Conservation (phyloP, 2,888 invertebrate species). For the Cantharis nigra region DNA sequence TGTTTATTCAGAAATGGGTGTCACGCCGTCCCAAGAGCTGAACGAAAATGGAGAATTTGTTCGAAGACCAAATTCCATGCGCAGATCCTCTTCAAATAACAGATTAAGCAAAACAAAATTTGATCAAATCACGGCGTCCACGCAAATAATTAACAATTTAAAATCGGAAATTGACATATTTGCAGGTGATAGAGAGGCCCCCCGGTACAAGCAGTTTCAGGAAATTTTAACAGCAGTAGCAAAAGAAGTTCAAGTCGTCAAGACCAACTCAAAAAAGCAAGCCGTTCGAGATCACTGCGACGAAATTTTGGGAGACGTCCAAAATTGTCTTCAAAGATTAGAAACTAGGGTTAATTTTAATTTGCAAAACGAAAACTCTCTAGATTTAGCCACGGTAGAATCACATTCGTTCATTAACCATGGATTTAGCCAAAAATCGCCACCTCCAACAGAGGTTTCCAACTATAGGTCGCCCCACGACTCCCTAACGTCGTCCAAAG, state of each 20-base stretch:
- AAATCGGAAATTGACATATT: constrained; percentile 25
- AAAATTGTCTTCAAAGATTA: constrained; percentile 24
- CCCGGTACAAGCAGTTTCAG: constrained; percentile 28
- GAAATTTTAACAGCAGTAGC: constrained; percentile 18
- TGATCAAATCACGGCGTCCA: not conserved
- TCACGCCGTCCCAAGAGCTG: not conserved
- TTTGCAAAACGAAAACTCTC: constrained; percentile 24
- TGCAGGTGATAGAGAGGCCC: constrained; percentile 22
- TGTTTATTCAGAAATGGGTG: not conserved
- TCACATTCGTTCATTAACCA: constrained; percentile 39
- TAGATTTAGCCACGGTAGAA: constrained; percentile 40
- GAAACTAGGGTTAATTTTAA: constrained; percentile 28
- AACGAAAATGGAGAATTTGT: not conserved
- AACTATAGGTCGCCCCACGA: not conserved
- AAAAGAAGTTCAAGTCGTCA: constrained; percentile 23
- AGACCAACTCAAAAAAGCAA: constrained; percentile 20
- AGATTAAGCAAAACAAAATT: not conserved
- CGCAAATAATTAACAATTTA: not conserved
- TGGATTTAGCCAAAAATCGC: constrained; percentile 5
- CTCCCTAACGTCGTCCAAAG: not conserved
- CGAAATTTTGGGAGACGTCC: constrained; percentile 23
- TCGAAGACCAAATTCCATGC: not conserved
- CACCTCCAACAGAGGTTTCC: not conserved
- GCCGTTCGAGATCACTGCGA: constrained; percentile 16
- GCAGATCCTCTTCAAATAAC: not conserved